Conservation (phyloP, 1,140 invertebrate species). For the Polypedilum pembai region DNA sequence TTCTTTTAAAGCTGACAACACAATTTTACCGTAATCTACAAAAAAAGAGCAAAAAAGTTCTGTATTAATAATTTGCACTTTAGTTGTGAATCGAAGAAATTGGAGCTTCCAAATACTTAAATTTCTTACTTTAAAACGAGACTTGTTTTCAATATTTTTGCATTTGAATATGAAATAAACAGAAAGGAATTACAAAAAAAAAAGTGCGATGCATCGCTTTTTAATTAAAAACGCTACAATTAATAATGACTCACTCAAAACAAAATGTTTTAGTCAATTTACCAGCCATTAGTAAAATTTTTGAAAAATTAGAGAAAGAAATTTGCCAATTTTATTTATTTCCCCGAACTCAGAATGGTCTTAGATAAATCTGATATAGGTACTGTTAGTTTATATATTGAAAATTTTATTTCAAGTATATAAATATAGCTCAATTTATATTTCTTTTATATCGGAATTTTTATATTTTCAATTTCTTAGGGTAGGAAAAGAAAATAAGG, state of each 20-base stretch:
- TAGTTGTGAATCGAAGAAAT: background rate
- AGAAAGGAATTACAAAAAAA: background rate
- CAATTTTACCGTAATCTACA: constrained; percentile 22
- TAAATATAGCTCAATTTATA: too few relatives aligned
- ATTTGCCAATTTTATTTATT: constrained; percentile 9
- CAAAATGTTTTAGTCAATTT: background rate
- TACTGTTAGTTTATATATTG: too few relatives aligned
- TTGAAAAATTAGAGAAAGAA: background rate
- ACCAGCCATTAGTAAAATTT: background rate
- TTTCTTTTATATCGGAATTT: too few relatives aligned
- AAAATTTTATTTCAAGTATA: too few relatives aligned
- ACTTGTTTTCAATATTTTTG: background rate
- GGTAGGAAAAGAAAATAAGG: background rate
- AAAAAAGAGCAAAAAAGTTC: constrained; percentile 8
- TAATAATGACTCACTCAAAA: background rate
- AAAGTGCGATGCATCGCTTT: background rate
- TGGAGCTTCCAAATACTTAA: constrained; percentile 8
- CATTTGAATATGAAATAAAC: background rate
- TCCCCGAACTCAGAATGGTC: constrained; percentile 20
- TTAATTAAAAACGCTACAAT: background rate
- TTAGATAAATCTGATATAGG: background rate
- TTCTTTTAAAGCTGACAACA: constrained; percentile 13
- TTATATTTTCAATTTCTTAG: background rate
- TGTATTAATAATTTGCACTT: background rate
- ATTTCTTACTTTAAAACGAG: background rate